Base-by-base conservation (phyloP, 2,797 vertebrate species). In the Lemur catta region DNA sequence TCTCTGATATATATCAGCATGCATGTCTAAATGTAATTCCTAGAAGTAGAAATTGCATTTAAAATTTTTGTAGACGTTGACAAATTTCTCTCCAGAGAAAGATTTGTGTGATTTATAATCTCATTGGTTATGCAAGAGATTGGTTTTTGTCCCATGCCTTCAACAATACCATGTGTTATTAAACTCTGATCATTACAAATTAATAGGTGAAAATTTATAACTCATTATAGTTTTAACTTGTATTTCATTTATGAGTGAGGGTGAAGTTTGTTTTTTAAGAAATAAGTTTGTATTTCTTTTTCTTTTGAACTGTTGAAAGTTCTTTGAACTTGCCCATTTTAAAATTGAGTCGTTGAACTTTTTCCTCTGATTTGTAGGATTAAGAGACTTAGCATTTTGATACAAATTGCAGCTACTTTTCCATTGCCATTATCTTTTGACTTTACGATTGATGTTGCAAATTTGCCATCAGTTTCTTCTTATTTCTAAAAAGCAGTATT, bases 161-260 rank as follows among this genome's bases (percentile, higher is more conserved):
- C 22, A 71, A 20, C n/a, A 85, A 15, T 81, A 75, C 18, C 20
- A 2, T 71, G 22, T 80, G 15, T 89, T 81, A 71, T 46, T 63
- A 78, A 76, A 57, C 43, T 82, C 71, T 76, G 59, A 85, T 85
- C 30, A n/a, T 74, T 94, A 63, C 8, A 91, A 43, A 95, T 78
- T 69, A 76, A 69, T 61, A 69, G 67, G 12, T 86, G 15, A 52
- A 50, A 78, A 41, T 90, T 81, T 90, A 13, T 41, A 74, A 67
- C 9, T 92, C 30, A 69, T 71, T 81, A 38, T 71, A 33, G 61
- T 89, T 85, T 94, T 89, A 89, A 75, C n/a, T 96, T 92, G 7
- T 26, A 75, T 75, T 74, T 71, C 22, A 55, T 11, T 59, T 95
- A 78, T 61, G 38, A 69, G 17, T 74, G 84, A 88, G 7, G 22